Percentiles rank a stretch among this genome's conserved stretches.
Evolutionary conservation across 2,888 invertebrate species (phyloP).

Genomic region (Cheiracanthium punctorium): DNA sequence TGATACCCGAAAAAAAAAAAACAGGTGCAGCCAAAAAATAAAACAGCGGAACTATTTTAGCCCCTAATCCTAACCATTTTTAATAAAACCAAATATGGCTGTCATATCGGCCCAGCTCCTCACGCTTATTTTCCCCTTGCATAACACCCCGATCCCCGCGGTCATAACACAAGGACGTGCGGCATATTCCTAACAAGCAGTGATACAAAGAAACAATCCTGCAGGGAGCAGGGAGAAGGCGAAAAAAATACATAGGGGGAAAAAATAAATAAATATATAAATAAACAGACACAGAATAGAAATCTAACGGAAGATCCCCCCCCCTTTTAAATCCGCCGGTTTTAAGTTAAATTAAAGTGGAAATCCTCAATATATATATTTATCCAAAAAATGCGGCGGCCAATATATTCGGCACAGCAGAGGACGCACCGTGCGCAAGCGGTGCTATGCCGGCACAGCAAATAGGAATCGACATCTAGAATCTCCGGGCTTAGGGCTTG

Average conservation of each 20-base stretch:
- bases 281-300: background rate
- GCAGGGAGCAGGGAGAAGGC: no score
- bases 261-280: conserved; percentile 2
- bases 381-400: conserved; percentile 64
- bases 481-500: conserved; percentile 64
- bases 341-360: conserved; percentile 70
- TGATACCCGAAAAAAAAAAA: no score
- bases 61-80: background rate
- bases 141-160: background rate
- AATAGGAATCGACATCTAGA: conserved; percentile 67
- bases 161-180: conserved; percentile 27
- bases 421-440: conserved; percentile 35
- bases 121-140: background rate
- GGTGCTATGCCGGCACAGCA: conserved; percentile 53
- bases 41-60: no score
- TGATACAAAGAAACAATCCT: conserved; percentile 9
- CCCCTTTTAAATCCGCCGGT: conserved; percentile 50
- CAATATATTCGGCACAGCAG: conserved; percentile 59
- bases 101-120: background rate
- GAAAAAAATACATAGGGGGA: no score
- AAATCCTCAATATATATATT: conserved; percentile 69
- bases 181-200: background rate
- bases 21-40: no score
- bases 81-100: conserved; percentile 31
- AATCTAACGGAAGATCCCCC: conserved; percentile 15